Evolutionary conservation across 1,140 invertebrate genomes (phyloP).

Genomic region (Himalopsyche phryganea): DNA sequence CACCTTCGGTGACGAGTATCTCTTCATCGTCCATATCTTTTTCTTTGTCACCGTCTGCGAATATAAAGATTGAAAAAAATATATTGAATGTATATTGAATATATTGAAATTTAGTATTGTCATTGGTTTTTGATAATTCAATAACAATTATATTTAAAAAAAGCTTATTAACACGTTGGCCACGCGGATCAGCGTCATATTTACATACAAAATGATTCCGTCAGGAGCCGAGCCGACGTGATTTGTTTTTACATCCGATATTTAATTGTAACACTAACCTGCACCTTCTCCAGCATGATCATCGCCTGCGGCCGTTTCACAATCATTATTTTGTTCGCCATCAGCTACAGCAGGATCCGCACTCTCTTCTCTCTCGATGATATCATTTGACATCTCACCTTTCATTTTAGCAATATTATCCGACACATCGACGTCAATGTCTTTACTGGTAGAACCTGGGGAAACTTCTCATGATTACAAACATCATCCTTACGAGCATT

Average conservation of each 20-base stretch:
- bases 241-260: too few species aligned
- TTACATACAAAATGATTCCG: too few species aligned
- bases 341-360: background rate
- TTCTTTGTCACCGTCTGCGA: constrained; percentile 44
- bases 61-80: background rate
- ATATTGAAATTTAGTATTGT: background rate
- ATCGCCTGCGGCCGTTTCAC: background rate
- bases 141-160: too few species aligned
- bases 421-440: background rate
- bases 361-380: constrained; percentile 11
- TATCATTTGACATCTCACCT: constrained; percentile 10
- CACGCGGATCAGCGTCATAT: too few species aligned
- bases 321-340: background rate
- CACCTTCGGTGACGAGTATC: constrained; percentile 28
- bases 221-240: too few species aligned
- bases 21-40: constrained; percentile 37
- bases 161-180: too few species aligned
- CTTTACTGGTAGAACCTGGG: constrained; percentile 7
- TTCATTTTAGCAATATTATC: background rate
- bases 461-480: constrained; percentile 3
- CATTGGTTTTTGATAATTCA: too few species aligned
- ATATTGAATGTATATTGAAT: background rate
- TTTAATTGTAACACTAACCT: too few species aligned
- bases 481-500: background rate
- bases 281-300: too few species aligned